Base-by-base conservation (phyloP, 2,797 vertebrate species). In the Acomys russatus region DNA sequence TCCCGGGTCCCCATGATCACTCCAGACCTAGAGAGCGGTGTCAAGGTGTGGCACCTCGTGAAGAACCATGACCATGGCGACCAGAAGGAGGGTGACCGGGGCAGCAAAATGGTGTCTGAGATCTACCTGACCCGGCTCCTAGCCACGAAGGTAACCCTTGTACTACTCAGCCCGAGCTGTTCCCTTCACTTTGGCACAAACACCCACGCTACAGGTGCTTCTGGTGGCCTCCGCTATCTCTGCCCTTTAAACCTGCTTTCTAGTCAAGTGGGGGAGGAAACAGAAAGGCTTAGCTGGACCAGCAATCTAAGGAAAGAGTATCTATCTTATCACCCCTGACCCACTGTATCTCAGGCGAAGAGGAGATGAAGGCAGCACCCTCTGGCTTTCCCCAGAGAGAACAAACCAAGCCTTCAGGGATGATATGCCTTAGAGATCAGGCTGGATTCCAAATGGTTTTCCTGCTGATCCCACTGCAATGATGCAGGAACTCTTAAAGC, bases 81-180 rank as follows among this genome's bases (percentile, higher is more conserved):
- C 98, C 99, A 99, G 98, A 99, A 99, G 97, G 99, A 99, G 91
- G 99, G 99, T 0, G 99, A 99, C 97, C 98, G 99, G 0, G 99
- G 99, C 51, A 99, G 99, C 98, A 99, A 99, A 98, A 99, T 99
- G 99, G 99, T 99, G 51, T 99, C 99, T 0, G 99, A 99, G 98
- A 99, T 99, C 98, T 99, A 99, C 98, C 98, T 99, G 98, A 99
- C 99, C 86, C 98, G 99, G 90, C 99, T 99, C 0, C 98, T 99
- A 6, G 99, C 99, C 30, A 99, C 99, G 4, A 99, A 99, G 99
- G 99, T 99, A 98, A 98, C 30, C 63, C 25, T 23, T 23, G 35
- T 33, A 56, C 64, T 49, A 11, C 79, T 38, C 20, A 3, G 25
- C 30, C 64, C 71, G n/a, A 63, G 22, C 61, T 59, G 10, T 38